Conservation (phyloP, 2,888 invertebrate species). For the Eurytoma adleriae region DNA sequence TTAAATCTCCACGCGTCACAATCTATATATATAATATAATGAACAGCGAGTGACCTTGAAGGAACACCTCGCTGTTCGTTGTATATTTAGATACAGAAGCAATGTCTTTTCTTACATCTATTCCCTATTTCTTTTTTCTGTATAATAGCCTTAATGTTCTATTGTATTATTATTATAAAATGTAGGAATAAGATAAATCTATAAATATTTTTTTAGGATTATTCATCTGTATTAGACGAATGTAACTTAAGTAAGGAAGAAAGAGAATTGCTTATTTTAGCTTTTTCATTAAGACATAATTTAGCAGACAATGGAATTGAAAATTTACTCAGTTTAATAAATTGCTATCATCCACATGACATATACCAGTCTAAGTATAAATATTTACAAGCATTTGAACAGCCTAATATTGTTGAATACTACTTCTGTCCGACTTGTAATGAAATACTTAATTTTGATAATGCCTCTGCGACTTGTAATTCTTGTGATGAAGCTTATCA, state of each 20-base stretch:
- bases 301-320: slow-evolving; percentile 10
- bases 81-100: too few relatives aligned
- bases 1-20: too few relatives aligned
- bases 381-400: slow-evolving; percentile 7
- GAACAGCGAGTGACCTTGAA: too few relatives aligned
- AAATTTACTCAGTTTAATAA: neutral
- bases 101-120: too few relatives aligned
- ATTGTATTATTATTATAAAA: too few relatives aligned
- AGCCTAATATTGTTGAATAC: neutral
- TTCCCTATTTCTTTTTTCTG: too few relatives aligned
- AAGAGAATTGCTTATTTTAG: slow-evolving; percentile 17
- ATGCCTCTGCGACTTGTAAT: neutral
- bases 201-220: too few relatives aligned
- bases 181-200: too few relatives aligned
- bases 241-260: neutral
- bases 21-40: too few relatives aligned
- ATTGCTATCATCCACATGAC: slow-evolving; percentile 14
- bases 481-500: neutral
- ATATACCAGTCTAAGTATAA: slow-evolving; percentile 13
- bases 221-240: neutral
- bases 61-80: too few relatives aligned
- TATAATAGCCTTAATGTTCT: too few relatives aligned
- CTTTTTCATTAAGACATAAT: slow-evolving; percentile 5
- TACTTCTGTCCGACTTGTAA: slow-evolving; percentile 18
- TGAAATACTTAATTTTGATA: slow-evolving; percentile 4